Evolutionary conservation across 1,140 invertebrate genomes (phyloP).

Genomic region (Meloidogyne hapla): DNA sequence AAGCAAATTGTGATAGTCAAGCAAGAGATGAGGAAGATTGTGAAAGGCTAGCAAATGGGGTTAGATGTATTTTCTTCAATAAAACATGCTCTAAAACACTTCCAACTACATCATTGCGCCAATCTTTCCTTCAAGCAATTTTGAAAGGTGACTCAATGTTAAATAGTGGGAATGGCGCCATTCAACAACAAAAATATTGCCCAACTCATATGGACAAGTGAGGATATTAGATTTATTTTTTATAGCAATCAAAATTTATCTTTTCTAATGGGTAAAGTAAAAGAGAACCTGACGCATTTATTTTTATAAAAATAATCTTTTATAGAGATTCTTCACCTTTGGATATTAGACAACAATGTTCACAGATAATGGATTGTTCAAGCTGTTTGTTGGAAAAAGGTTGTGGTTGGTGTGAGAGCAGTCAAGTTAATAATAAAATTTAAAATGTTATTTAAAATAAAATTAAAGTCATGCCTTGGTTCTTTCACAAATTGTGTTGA

Average conservation of each 20-base stretch:
- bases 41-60: constrained; percentile 44
- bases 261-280: too few species aligned
- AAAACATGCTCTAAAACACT: constrained; percentile 44
- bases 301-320: background rate
- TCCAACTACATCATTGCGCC: constrained; percentile 49
- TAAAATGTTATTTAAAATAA: too few species aligned
- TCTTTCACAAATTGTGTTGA: constrained; percentile 43
- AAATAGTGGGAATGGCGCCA: background rate
- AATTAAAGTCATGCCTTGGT: constrained; percentile 22
- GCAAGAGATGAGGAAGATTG: constrained; percentile 51
- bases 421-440: background rate
- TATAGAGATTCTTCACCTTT: constrained; percentile 1
- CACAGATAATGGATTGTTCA: constrained; percentile 45
- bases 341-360: constrained; percentile 27
- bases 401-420: constrained; percentile 53
- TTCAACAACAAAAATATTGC: constrained; percentile 37
- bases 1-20: constrained; percentile 48
- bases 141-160: constrained; percentile 17
- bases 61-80: constrained; percentile 52
- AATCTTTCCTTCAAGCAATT: constrained; percentile 42
- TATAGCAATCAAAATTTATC: too few species aligned
- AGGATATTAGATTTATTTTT: too few species aligned
- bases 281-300: background rate
- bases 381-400: constrained; percentile 43
- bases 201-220: constrained; percentile 2